A percentile compares a stretch with the other conserved stretches of the same genome.
Conservation (phyloP, 2,888 invertebrate genomes). For the Sminthurinus aureus region DNA sequence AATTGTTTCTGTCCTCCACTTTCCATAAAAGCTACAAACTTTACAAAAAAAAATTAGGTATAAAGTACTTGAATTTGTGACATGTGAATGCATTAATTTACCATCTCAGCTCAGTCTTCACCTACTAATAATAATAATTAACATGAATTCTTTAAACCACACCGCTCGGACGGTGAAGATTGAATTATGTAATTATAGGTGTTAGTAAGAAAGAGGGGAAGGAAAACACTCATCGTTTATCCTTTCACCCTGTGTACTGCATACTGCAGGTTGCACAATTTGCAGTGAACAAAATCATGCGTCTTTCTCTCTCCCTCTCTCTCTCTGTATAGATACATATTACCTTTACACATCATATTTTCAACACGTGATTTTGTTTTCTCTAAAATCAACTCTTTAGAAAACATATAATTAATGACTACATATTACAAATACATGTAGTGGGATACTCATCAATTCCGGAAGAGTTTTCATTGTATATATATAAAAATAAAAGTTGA, state of each 20-base stretch:
- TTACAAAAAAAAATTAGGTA: too few relatives aligned
- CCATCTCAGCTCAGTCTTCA: conserved; percentile 1
- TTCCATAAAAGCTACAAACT: too few relatives aligned
- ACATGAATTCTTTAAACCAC: conserved; percentile 6
- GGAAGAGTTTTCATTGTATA: too few relatives aligned
- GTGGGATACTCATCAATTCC: too few relatives aligned
- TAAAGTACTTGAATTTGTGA: background rate
- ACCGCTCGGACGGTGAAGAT: background rate
- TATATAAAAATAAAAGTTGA: too few relatives aligned
- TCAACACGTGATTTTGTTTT: too few relatives aligned
- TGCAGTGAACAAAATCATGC: background rate
- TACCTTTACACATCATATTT: too few relatives aligned
- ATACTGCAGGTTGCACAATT: background rate
- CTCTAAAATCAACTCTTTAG: too few relatives aligned
- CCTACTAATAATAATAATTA: background rate
- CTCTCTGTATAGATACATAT: background rate
- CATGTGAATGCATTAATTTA: background rate
- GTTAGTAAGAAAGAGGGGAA: background rate
- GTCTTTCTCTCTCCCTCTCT: background rate
- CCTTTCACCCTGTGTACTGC: background rate
- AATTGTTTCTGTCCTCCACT: too few relatives aligned
- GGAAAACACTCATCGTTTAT: background rate
- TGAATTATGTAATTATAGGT: background rate
- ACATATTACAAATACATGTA: too few relatives aligned
- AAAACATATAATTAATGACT: too few relatives aligned